Percentiles rank a stretch among this genome's conserved stretches.
phyloP scores from a whole-genome alignment of 1,140 invertebrate genomes.

The Drosophila rufa region DNA sequence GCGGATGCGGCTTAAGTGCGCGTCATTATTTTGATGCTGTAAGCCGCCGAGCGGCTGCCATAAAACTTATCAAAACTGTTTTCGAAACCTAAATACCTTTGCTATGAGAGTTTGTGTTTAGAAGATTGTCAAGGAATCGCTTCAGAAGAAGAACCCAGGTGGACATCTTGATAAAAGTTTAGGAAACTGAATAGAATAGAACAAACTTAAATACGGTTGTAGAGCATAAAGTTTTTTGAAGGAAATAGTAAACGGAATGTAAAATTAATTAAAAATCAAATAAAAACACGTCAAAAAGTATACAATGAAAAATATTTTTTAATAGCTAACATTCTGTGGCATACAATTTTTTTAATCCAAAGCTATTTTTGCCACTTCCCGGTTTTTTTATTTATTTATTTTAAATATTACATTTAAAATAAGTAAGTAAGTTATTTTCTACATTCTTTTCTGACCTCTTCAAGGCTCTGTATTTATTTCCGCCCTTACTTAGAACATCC shows the following conservation, averaged over 20 bases:
- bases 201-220: not conserved
- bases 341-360: not conserved
- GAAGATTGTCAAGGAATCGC: not conserved
- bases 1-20: conserved; percentile 58
- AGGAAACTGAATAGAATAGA: too few species aligned
- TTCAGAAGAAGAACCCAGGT: not conserved
- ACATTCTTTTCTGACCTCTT: not conserved
- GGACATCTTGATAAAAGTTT: too few species aligned
- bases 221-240: not conserved
- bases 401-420: too few species aligned
- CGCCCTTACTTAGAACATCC: not conserved
- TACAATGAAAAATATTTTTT: not conserved
- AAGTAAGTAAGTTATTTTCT: not conserved
- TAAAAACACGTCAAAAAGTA: not conserved
- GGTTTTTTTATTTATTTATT: too few species aligned
- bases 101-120: conserved; percentile 1
- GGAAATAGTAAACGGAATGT: not conserved
- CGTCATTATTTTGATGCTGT: conserved; percentile 66
- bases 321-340: too few species aligned
- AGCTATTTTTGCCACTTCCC: too few species aligned
- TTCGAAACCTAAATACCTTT: conserved; percentile 18
- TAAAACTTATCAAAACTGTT: conserved; percentile 66
- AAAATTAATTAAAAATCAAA: fast-evolving
- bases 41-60: conserved; percentile 37
- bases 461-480: not conserved